Base-by-base conservation (phyloP, 2,888 invertebrate species). In the Sclerodermus sp. region DNA sequence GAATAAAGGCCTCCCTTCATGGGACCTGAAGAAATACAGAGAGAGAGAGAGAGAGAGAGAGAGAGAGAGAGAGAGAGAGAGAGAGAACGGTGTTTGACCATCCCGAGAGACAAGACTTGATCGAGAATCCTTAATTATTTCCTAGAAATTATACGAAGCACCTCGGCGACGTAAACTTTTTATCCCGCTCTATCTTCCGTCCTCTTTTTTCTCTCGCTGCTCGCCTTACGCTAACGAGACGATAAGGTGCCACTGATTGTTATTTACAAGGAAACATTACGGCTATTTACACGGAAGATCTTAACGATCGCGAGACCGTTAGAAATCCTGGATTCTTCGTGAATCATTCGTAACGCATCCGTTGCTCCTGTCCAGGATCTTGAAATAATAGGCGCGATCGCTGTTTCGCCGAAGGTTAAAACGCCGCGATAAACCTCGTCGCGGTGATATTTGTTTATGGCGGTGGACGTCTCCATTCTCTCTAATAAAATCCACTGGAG, bases 51-150 rank as follows among this genome's bases (percentile, higher is more conserved):
- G n/a, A n/a, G n/a, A n/a, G n/a, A n/a, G n/a, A n/a, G n/a, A n/a
- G n/a, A n/a, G n/a, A n/a, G n/a, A n/a, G n/a, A n/a, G n/a, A n/a
- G n/a, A n/a, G n/a, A n/a, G n/a, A n/a, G n/a, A n/a, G 45, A 45
- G 47, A 56, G 57, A 58, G 58, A 61, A 61, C 60, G 62, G 64
- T 60, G 66, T 66, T 68, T 68, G 69, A 70, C 67, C 62, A 62
- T 58, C 60, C 55, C 58, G 61, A 62, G 57, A 61, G 64, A 23
- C 3, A 23, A 23, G 4, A 59, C 56, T 68, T 66, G 64, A 71
- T 69, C 66, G 65, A 53, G 56, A 57, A 47, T 45, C 51, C 51
- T 62, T 62, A 70, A 68, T 67, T 64, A 66, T 66, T 58, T 58
- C 55, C 45, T 37, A 51, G 57, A 59, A 63, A 59, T 53, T 56